These are phyloP conservation scores for Corynorhinus townsendii DNA, from an alignment of 2,113 vertebrate species.

Conservation along the genomic window DNA sequence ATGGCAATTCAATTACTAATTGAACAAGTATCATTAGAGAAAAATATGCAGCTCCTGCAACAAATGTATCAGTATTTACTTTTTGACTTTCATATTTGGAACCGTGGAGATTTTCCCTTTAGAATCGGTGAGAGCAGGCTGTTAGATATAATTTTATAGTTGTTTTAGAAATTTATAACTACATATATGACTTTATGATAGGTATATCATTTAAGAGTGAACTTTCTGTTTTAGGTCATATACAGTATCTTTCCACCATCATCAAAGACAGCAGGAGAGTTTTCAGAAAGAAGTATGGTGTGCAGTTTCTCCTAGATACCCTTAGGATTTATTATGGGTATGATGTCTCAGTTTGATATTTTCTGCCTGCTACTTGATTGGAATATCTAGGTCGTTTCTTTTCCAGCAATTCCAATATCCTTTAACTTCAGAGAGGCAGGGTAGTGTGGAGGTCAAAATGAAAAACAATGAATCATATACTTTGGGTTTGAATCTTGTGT, in stretches of 20 bases:
- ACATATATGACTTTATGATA: constrained; percentile 16
- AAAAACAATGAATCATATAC: neutral
- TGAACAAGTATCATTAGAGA: constrained; percentile 93
- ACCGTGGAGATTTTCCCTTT: constrained; percentile 95
- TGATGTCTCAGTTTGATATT: constrained; percentile 58
- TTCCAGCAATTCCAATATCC: neutral
- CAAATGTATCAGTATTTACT: constrained; percentile 94
- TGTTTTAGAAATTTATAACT: constrained; percentile 40
- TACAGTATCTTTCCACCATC: constrained; percentile 97
- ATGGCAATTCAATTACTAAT: constrained; percentile 93
- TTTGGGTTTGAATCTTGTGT: constrained; percentile 2
- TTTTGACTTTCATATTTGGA: constrained; percentile 98
- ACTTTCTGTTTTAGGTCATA: constrained; percentile 87
- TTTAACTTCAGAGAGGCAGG: neutral
- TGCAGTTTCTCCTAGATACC: constrained; percentile 95
- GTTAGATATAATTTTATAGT: neutral
- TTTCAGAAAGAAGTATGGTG: constrained; percentile 95
- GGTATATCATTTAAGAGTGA: constrained; percentile 62
- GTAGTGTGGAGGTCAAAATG: constrained; percentile 17
- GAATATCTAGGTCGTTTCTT: neutral
- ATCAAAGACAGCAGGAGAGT: constrained; percentile 97
- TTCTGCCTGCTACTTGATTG: constrained; percentile 11
- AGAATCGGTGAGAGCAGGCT: constrained; percentile 87
- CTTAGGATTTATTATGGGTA: constrained; percentile 95
- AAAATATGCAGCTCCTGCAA: constrained; percentile 90